Conservation (phyloP, 2,797 vertebrate species). For the Mus minutoides region DNA sequence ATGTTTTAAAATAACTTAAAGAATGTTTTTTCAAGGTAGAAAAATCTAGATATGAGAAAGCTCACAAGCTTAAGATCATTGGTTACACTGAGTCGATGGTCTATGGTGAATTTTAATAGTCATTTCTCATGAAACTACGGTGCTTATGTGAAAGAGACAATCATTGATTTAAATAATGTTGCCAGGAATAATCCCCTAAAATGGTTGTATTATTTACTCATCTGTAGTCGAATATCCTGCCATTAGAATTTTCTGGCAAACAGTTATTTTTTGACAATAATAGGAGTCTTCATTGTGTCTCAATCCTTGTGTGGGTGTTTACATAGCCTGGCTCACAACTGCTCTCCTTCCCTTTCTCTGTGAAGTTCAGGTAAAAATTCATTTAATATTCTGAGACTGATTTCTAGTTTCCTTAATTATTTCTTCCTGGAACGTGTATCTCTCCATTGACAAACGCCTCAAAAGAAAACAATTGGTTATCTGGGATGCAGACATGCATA, state of each 20-base stretch:
- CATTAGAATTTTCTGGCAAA: neutral
- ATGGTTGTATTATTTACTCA: neutral
- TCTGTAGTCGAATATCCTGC: neutral
- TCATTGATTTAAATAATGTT: neutral
- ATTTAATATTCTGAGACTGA: neutral
- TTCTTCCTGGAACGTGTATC: neutral
- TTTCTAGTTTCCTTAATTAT: neutral
- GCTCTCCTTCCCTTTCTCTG: neutral
- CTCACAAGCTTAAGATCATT: neutral
- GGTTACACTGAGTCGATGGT: neutral
- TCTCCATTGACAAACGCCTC: neutral
- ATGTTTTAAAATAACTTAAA: neutral
- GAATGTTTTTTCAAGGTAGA: neutral
- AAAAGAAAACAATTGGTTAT: neutral
- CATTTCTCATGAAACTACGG: neutral
- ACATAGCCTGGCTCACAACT: neutral
- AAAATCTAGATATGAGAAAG: neutral
- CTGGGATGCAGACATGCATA: neutral
- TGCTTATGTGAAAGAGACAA: neutral
- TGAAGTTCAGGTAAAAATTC: neutral
- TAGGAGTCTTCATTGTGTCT: neutral
- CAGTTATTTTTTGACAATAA: neutral
- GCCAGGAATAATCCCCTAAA: neutral
- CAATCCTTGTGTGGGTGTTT: neutral
- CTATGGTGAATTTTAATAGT: neutral